Percentiles rank a stretch among this genome's conserved stretches.
These are phyloP conservation scores for Pseudomyrmex sp. DNA, from an alignment of 1,140 invertebrate genomes.

Conservation along the genomic window DNA sequence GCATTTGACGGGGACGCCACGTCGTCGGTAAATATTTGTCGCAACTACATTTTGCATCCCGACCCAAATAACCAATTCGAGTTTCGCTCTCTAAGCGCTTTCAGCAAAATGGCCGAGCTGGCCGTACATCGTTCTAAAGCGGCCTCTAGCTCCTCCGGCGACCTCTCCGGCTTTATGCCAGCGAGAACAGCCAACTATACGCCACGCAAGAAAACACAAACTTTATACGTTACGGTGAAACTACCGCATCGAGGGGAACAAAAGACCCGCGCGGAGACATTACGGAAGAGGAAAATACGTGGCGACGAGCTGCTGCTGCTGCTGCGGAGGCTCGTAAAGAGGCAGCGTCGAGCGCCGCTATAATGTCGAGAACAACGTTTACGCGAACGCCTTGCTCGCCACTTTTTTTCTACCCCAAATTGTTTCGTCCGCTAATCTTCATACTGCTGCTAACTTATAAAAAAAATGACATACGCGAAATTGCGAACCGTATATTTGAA, in stretches of 20 bases:
- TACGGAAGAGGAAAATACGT: conserved; percentile 74
- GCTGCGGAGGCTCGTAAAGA: conserved; percentile 65
- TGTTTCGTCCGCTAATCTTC: conserved; percentile 34
- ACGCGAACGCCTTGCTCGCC: conserved; percentile 41
- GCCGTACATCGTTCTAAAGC: conserved; percentile 60
- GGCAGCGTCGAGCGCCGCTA: conserved; percentile 43
- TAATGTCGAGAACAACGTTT: conserved; percentile 52
- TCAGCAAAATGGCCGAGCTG: conserved; percentile 36
- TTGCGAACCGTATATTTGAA: background rate
- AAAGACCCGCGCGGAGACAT: conserved; percentile 71
- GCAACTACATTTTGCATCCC: conserved; percentile 18
- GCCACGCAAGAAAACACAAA: conserved; percentile 73
- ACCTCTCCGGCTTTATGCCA: conserved; percentile 64
- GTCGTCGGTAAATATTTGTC: background rate
- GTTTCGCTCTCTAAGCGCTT: conserved; percentile 57
- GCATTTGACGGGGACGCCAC: background rate
- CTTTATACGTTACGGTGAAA: conserved; percentile 75
- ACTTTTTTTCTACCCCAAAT: conserved; percentile 45
- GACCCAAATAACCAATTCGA: conserved; percentile 55
- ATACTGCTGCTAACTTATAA: background rate
- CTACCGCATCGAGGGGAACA: conserved; percentile 70
- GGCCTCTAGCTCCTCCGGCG: conserved; percentile 42
- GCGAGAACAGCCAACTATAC: conserved; percentile 69
- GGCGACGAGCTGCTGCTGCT: conserved; percentile 54
- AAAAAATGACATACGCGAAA: background rate